These are phyloP conservation scores for Cygnus atratus DNA, from an alignment of 2,113 vertebrate species.

Conservation along the genomic window DNA sequence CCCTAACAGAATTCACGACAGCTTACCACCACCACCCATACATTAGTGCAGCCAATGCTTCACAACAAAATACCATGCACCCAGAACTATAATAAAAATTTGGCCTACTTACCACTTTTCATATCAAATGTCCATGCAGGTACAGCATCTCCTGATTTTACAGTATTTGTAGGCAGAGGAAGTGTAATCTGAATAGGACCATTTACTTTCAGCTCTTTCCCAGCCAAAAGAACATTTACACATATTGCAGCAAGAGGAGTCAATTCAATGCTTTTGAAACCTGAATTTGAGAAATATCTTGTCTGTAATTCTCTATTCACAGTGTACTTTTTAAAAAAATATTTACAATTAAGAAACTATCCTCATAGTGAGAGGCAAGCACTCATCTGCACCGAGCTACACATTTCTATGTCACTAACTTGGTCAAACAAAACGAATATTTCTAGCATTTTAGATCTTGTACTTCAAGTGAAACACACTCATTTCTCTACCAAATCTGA, in stretches of 20 bases:
- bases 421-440: background rate
- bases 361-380: background rate
- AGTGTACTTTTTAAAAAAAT: background rate
- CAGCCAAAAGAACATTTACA: constrained; percentile 80
- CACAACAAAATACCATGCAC: background rate
- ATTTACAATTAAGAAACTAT: background rate
- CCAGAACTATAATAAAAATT: background rate
- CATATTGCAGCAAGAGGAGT: constrained; percentile 86
- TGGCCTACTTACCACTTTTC: constrained; percentile 82
- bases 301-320: background rate
- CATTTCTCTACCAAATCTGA: background rate
- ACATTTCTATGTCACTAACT: background rate
- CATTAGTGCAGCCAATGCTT: background rate
- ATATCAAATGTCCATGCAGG: constrained; percentile 91
- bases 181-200: constrained; percentile 89
- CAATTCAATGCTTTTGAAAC: constrained; percentile 83
- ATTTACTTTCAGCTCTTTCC: constrained; percentile 82
- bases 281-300: constrained; percentile 62
- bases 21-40: background rate
- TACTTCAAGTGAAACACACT: background rate
- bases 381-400: background rate
- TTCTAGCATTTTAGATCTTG: background rate
- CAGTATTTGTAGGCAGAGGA: constrained; percentile 75
- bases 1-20: background rate
- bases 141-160: constrained; percentile 80